Evolutionary conservation across 2,888 invertebrate genomes (phyloP).

Genomic region (Caenorhabditis sulstoni): DNA sequence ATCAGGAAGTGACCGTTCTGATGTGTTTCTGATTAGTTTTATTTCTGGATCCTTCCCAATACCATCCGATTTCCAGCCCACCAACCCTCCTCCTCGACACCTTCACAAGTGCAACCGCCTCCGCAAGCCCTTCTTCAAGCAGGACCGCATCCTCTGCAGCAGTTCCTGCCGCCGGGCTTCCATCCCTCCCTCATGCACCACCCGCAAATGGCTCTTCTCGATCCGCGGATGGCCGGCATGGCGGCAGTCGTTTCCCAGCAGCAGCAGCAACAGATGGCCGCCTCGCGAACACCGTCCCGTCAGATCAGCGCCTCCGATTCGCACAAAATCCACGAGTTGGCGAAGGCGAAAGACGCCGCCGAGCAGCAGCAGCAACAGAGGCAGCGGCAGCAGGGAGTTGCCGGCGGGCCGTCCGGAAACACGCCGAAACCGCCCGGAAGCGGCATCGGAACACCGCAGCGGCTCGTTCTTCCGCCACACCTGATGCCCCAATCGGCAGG

Average conservation of each 20-base stretch:
- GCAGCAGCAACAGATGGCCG: slow-evolving; percentile 37
- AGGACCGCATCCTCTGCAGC: slow-evolving; percentile 29
- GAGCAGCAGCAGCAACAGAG: slow-evolving; percentile 1
- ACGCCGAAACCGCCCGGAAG: too few relatives aligned
- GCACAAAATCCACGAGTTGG: slow-evolving; percentile 60
- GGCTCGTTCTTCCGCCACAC: slow-evolving; percentile 32
- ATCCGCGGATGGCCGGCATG: slow-evolving; percentile 13
- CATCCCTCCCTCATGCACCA: slow-evolving; percentile 30
- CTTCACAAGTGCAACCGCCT: neutral
- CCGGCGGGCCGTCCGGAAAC: too few relatives aligned
- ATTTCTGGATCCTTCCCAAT: neutral
- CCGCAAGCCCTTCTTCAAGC: slow-evolving; percentile 18
- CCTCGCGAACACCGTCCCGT: slow-evolving; percentile 42
- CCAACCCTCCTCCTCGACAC: slow-evolving; percentile 4
- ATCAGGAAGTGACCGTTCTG: too few relatives aligned
- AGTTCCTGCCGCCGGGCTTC: slow-evolving; percentile 34
- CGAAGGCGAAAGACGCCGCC: slow-evolving; percentile 38
- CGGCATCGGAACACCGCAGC: neutral
- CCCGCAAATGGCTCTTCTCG: slow-evolving; percentile 31
- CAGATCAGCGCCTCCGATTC: slow-evolving; percentile 23
- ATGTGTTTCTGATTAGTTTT: too few relatives aligned
- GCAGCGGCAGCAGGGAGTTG: too few relatives aligned
- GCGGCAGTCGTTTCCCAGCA: slow-evolving; percentile 14
- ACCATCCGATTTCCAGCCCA: slow-evolving; percentile 5
- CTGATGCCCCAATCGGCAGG: slow-evolving; percentile 16